These are phyloP conservation scores for Struthidea cinerea DNA, from an alignment of 2,113 vertebrate species.

Conservation along the genomic window DNA sequence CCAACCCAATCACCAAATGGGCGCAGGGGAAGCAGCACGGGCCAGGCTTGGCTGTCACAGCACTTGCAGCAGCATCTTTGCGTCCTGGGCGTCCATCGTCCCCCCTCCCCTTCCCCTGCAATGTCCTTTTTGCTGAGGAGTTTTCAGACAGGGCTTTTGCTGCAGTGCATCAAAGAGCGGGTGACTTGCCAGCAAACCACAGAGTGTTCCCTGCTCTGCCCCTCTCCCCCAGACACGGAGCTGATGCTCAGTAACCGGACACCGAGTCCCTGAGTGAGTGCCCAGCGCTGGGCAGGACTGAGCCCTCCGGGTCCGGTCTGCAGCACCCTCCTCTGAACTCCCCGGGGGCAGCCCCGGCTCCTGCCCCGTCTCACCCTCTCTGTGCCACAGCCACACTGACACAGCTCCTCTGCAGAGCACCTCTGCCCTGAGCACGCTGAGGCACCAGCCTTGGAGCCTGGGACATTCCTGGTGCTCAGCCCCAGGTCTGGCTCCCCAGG, in stretches of 20 bases:
- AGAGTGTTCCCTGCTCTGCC: background rate
- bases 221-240: background rate
- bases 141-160: slow-evolving; percentile 21
- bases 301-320: background rate
- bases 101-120: background rate
- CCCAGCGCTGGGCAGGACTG: background rate
- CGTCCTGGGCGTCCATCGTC: background rate
- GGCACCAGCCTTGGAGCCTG: fast-evolving
- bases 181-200: slow-evolving; percentile 20
- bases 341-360: background rate
- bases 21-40: background rate
- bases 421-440: background rate
- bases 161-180: slow-evolving; percentile 57
- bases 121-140: slow-evolving; percentile 36
- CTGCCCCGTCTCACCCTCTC: background rate
- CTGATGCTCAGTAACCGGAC: background rate
- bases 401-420: background rate
- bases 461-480: background rate
- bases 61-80: slow-evolving; percentile 51
- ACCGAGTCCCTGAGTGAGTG: background rate
- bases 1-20: slow-evolving; percentile 8
- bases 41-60: slow-evolving; percentile 8
- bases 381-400: fast-evolving
- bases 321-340: background rate
- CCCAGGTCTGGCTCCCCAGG: background rate